Evolutionary conservation across 2,888 invertebrate species (phyloP).

Genomic region (Frankliniella intonsa): DNA sequence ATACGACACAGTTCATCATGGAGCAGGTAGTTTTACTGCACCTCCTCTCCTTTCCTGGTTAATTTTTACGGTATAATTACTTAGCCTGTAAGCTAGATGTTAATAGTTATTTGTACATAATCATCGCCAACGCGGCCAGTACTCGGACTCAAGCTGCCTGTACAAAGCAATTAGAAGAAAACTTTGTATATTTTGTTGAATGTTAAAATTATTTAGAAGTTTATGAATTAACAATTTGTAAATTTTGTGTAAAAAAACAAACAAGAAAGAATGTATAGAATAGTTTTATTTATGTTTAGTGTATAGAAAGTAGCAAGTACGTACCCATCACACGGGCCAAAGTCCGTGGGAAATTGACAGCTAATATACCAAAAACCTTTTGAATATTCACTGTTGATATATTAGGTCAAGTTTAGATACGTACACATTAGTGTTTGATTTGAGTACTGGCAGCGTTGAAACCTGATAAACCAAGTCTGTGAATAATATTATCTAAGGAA

Average conservation of each 20-base stretch:
- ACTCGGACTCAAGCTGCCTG: background rate
- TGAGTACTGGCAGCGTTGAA: background rate
- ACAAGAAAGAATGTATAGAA: background rate
- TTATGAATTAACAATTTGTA: background rate
- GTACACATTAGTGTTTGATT: background rate
- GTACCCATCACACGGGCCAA: background rate
- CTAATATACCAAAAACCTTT: slow-evolving; percentile 17
- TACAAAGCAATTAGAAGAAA: background rate
- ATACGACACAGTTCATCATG: background rate
- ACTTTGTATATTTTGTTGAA: background rate
- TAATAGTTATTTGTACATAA: background rate
- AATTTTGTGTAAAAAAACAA: background rate
- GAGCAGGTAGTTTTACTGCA: background rate
- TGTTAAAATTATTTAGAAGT: background rate
- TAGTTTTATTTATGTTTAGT: background rate
- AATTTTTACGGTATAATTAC: background rate
- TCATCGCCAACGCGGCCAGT: background rate
- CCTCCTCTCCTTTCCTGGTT: background rate
- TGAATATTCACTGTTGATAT: slow-evolving; percentile 28
- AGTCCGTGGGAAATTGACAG: slow-evolving; percentile 11
- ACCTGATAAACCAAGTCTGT: background rate
- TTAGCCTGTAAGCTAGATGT: background rate
- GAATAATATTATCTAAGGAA: background rate
- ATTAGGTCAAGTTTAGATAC: slow-evolving; percentile 14
- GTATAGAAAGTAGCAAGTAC: slow-evolving; percentile 3